These are phyloP conservation scores for Hydrozoanthus gracilis DNA, from an alignment of 92 coral and sea anemone genomes.

Conservation along the genomic window DNA sequence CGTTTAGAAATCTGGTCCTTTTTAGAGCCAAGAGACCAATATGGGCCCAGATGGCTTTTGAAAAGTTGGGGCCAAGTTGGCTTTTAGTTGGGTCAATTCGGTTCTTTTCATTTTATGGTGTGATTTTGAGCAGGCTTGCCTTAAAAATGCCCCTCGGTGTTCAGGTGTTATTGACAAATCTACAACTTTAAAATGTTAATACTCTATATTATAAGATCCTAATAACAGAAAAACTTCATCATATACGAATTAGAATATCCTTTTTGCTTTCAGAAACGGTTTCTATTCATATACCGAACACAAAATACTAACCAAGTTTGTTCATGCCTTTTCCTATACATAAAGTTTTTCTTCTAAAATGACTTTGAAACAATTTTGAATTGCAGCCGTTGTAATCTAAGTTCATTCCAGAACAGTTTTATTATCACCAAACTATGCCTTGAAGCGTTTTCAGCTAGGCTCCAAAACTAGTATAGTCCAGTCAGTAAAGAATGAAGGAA, in stretches of 20 bases:
- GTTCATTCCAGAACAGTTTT: neutral
- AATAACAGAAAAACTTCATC: neutral
- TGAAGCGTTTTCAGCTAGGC: neutral
- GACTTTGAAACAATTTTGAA: neutral
- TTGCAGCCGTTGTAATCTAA: slow-evolving; percentile 1
- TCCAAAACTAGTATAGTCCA: neutral
- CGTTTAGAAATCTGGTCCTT: no score
- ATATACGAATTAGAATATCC: neutral
- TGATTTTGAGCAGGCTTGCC: no score
- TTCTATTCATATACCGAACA: no score
- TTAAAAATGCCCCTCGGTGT: no score
- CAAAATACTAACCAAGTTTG: neutral
- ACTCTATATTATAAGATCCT: no score
- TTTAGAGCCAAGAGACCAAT: no score
- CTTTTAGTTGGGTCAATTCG: no score
- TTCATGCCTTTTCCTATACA: neutral
- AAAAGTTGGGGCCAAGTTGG: no score
- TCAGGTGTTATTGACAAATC: no score
- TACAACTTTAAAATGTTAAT: no score
- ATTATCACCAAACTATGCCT: neutral
- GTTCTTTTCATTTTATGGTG: no score
- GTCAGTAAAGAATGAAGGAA: neutral
- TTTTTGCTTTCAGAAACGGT: neutral
- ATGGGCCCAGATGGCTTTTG: no score
- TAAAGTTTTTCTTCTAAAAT: neutral